Percentiles rank a stretch among this genome's conserved stretches.
Conservation (phyloP, 1,140 invertebrate genomes). For the Bombus balteatus region DNA sequence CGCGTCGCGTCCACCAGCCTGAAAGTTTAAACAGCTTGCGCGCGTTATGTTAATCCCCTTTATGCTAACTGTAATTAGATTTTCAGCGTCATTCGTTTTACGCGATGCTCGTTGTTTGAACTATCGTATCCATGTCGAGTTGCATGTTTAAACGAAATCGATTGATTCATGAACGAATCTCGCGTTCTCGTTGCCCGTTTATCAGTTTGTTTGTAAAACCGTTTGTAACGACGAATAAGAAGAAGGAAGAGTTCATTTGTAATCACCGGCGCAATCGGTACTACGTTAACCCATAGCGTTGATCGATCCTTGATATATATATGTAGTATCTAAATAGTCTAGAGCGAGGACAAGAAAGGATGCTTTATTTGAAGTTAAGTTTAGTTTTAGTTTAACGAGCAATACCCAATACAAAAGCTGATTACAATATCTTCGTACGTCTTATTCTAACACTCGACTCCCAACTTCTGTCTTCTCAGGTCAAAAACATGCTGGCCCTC, state of each 20-base stretch:
- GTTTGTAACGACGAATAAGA: background rate
- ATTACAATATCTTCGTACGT: too few relatives aligned
- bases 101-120: background rate
- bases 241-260: background rate
- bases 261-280: background rate
- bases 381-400: too few relatives aligned
- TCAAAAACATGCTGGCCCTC: too few relatives aligned
- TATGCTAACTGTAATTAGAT: slow-evolving; percentile 36
- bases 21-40: slow-evolving; percentile 6
- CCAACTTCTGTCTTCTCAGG: too few relatives aligned
- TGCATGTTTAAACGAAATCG: slow-evolving; percentile 6
- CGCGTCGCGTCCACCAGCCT: too few relatives aligned
- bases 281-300: background rate
- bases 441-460: too few relatives aligned
- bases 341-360: too few relatives aligned
- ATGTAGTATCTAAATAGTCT: too few relatives aligned
- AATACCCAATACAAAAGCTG: too few relatives aligned
- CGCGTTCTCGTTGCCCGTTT: background rate
- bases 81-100: slow-evolving; percentile 30
- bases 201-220: background rate
- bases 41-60: slow-evolving; percentile 36
- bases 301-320: background rate
- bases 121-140: background rate
- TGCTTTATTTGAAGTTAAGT: too few relatives aligned
- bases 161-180: background rate